A percentile compares a stretch with the other conserved stretches of the same genome.
Evolutionary conservation across 1,140 invertebrate genomes (phyloP).

Genomic region (Popillia japonica): DNA sequence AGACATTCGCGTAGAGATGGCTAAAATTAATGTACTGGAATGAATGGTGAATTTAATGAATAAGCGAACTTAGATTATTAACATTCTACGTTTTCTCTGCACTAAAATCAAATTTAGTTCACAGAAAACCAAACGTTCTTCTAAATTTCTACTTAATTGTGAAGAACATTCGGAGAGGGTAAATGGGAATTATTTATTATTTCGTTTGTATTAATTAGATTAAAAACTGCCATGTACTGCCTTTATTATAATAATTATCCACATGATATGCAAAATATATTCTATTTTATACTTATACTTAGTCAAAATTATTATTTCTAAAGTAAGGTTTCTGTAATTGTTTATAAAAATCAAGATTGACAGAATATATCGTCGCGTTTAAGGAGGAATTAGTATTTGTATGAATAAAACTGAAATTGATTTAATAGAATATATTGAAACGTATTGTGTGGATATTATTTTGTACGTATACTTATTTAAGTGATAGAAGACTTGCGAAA

Average conservation of each 20-base stretch:
- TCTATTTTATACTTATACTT: no score
- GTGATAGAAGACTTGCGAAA: no score
- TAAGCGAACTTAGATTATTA: neutral
- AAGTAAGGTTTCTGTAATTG: no score
- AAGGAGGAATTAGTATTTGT: no score
- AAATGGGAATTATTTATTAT: constrained; percentile 26
- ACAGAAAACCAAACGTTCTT: constrained; percentile 7
- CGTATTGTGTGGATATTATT: no score
- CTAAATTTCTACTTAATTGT: neutral
- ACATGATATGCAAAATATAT: no score
- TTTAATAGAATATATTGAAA: no score
- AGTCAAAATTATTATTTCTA: no score
- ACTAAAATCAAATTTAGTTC: neutral
- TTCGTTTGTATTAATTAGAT: constrained; percentile 1
- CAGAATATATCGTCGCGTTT: no score
- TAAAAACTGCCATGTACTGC: constrained; percentile 26
- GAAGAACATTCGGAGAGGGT: constrained; percentile 22
- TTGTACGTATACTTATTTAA: no score
- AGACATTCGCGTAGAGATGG: neutral
- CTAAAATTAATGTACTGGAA: neutral
- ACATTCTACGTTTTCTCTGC: neutral
- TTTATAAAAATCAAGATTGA: no score
- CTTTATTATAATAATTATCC: constrained; percentile 14
- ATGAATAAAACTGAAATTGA: no score
- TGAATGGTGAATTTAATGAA: neutral